Conservation (phyloP, 1,140 invertebrate species). For the Drosophila sulfurigaster region DNA sequence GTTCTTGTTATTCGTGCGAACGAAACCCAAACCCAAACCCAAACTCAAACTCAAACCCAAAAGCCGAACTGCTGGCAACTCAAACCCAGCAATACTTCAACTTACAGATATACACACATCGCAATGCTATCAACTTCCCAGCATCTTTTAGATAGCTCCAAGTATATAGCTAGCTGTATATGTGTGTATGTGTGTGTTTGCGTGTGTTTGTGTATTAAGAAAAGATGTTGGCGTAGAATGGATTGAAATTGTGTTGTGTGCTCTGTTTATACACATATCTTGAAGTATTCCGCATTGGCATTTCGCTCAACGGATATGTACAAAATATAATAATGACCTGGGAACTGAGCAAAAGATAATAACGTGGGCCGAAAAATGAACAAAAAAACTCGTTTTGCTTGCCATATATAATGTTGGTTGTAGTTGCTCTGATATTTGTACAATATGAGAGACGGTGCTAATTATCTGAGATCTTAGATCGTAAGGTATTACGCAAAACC, state of each 20-base stretch:
- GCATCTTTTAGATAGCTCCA: constrained; percentile 71
- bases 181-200: not conserved
- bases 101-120: constrained; percentile 69
- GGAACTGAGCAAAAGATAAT: constrained; percentile 45
- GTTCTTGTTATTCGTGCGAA: constrained; percentile 53
- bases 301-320: constrained; percentile 54
- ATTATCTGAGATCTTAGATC: constrained; percentile 23
- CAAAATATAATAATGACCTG: constrained; percentile 53
- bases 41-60: constrained; percentile 30
- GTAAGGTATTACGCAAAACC: not conserved
- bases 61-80: constrained; percentile 5
- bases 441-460: constrained; percentile 32
- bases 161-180: constrained; percentile 32
- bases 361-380: constrained; percentile 2
- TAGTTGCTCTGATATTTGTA: constrained; percentile 28
- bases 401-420: not conserved
- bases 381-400: constrained; percentile 59
- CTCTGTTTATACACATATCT: constrained; percentile 29
- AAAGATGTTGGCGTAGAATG: constrained; percentile 52
- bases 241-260: constrained; percentile 27
- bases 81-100: constrained; percentile 71
- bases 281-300: constrained; percentile 55
- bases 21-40: constrained; percentile 50
- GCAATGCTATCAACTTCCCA: constrained; percentile 63
- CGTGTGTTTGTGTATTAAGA: constrained; percentile 13